Evolutionary conservation across 2,797 vertebrate genomes (phyloP).

Genomic region (Silurus aristotelis): DNA sequence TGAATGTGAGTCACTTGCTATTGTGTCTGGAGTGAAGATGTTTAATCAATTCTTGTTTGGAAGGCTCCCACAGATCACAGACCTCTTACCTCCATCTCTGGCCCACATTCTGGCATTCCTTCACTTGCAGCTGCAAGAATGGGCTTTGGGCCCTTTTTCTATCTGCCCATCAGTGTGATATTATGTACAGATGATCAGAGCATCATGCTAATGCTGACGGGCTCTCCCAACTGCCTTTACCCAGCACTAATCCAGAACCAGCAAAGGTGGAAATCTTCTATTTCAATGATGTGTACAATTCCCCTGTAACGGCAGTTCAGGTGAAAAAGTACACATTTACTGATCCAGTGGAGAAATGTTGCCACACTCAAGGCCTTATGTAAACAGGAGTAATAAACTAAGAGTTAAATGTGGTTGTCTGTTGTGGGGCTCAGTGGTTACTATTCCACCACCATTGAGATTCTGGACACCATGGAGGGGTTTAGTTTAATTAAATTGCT

Average conservation of each 20-base stretch:
- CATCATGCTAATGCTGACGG: not conserved
- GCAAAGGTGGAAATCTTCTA: not conserved
- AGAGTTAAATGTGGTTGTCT: too few species aligned
- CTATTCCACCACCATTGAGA: too few species aligned
- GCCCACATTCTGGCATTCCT: not conserved
- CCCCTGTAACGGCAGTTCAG: too few species aligned
- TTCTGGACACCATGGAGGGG: too few species aligned
- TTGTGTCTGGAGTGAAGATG: not conserved
- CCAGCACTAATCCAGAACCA: not conserved
- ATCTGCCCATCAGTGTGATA: not conserved
- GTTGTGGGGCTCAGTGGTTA: too few species aligned
- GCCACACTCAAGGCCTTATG: slow-evolving; percentile 24
- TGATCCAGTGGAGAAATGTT: too few species aligned
- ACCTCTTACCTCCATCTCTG: not conserved
- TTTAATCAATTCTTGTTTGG: not conserved
- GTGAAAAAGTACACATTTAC: too few species aligned
- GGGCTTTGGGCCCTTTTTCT: slow-evolving; percentile 5
- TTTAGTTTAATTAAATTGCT: too few species aligned
- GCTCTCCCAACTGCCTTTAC: not conserved
- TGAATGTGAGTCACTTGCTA: not conserved
- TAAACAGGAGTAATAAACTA: slow-evolving; percentile 10
- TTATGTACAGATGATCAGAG: not conserved
- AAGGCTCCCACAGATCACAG: not conserved
- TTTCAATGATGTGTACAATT: too few species aligned
- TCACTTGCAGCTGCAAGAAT: not conserved